phyloP scores from a whole-genome alignment of 2,113 vertebrate genomes.

The Probosciger aterrimus region DNA sequence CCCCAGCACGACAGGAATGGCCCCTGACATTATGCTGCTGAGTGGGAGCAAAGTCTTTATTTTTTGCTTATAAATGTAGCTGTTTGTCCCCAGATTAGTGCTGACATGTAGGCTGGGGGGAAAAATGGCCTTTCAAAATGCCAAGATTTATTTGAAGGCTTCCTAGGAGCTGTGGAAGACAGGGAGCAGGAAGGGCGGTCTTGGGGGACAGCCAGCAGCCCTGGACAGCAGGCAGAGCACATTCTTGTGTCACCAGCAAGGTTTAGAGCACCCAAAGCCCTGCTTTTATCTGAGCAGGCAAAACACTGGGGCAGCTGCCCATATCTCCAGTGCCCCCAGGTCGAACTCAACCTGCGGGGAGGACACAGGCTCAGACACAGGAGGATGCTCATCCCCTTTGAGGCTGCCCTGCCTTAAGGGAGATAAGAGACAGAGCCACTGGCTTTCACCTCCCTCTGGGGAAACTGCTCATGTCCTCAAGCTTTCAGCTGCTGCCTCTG shows the following conservation, averaged over 20 bases:
- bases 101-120: neutral
- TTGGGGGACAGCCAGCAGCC: fast-evolving
- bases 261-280: neutral
- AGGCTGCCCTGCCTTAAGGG: neutral
- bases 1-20: neutral
- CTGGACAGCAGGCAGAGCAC: neutral
- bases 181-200: fast-evolving
- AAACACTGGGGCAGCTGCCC: neutral
- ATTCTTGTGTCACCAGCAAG: neutral
- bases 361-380: neutral
- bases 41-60: neutral
- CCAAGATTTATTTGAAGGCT: neutral
- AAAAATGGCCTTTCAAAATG: neutral
- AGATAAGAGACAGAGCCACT: neutral
- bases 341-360: fast-evolving
- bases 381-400: fast-evolving
- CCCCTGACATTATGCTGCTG: neutral
- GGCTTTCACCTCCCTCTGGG: neutral
- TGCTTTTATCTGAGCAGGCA: neutral
- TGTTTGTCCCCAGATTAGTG: neutral
- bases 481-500: neutral
- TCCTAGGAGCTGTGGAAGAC: neutral
- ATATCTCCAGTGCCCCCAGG: neutral
- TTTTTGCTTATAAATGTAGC: neutral
- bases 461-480: neutral